These are phyloP conservation scores for Passer domesticus DNA, from an alignment of 2,113 vertebrate species.

Conservation along the genomic window DNA sequence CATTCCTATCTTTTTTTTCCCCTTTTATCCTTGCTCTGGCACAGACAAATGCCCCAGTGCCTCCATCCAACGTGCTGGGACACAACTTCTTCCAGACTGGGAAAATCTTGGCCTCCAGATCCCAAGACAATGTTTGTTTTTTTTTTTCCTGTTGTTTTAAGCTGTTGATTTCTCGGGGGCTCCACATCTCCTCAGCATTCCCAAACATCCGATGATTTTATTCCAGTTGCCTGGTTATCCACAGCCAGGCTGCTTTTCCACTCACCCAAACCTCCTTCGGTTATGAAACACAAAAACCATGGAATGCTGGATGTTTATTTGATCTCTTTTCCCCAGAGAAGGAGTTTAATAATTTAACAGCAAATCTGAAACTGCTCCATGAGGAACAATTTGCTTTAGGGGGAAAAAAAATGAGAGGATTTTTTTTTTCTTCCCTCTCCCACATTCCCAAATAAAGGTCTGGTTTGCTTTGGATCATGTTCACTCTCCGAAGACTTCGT, in stretches of 20 bases:
- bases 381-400: slow-evolving; percentile 8
- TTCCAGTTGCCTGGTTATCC: not conserved
- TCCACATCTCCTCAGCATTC: slow-evolving; percentile 18
- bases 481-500: slow-evolving; percentile 67
- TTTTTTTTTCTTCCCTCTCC: slow-evolving; percentile 4
- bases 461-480: slow-evolving; percentile 43
- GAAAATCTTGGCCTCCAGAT: not conserved
- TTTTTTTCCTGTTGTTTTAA: not conserved
- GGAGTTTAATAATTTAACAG: slow-evolving; percentile 60
- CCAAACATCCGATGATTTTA: slow-evolving; percentile 40
- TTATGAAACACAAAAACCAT: not conserved
- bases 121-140: not conserved
- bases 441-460: slow-evolving; percentile 28
- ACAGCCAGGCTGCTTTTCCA: slow-evolving; percentile 56
- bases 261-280: slow-evolving; percentile 18
- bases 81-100: not conserved
- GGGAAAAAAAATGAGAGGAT: not conserved
- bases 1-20: not conserved
- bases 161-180: not conserved
- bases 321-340: slow-evolving; percentile 45
- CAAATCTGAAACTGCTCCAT: slow-evolving; percentile 13
- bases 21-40: not conserved
- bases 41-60: not conserved
- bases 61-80: not conserved
- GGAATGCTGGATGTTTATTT: slow-evolving; percentile 64